Evolutionary conservation across 1,140 invertebrate genomes (phyloP).

Genomic region (Neelides sp.): DNA sequence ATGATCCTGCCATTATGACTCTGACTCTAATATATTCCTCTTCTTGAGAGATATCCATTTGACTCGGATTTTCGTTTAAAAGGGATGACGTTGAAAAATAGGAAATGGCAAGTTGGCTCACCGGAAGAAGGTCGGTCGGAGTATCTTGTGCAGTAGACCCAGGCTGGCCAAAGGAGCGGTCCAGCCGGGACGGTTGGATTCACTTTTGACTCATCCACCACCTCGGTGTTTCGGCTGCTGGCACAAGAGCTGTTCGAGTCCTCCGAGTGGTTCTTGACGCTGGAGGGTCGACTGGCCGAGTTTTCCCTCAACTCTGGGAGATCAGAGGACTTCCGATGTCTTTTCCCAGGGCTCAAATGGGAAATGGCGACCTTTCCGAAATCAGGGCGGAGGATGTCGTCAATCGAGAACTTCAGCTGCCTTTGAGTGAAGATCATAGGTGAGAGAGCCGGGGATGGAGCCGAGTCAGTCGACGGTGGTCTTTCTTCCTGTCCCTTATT

Average conservation of each 20-base stretch:
- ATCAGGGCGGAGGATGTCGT: slow-evolving; percentile 79
- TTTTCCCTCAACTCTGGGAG: slow-evolving; percentile 3
- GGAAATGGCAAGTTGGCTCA: slow-evolving; percentile 40
- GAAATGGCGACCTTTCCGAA: slow-evolving; percentile 45
- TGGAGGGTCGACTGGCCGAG: slow-evolving; percentile 16
- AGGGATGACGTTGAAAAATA: not conserved
- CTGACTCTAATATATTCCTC: too few species aligned
- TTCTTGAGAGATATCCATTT: too few species aligned
- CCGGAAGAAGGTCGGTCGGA: slow-evolving; percentile 91
- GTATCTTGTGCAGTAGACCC: slow-evolving; percentile 96
- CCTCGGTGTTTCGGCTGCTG: slow-evolving; percentile 11
- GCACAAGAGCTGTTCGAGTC: slow-evolving; percentile 26
- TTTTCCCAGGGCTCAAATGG: not conserved
- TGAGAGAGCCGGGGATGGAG: slow-evolving; percentile 1
- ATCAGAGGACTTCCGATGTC: not conserved
- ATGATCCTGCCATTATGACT: too few species aligned
- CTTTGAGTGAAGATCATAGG: slow-evolving; percentile 12
- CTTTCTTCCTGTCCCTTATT: too few species aligned
- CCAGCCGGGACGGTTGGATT: slow-evolving; percentile 24
- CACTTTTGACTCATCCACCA: slow-evolving; percentile 30
- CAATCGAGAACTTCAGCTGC: slow-evolving; percentile 73
- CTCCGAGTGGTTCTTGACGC: slow-evolving; percentile 28
- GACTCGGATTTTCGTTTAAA: not conserved
- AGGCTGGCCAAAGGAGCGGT: slow-evolving; percentile 67
- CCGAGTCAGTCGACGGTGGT: slow-evolving; percentile 8